These are phyloP conservation scores for Morone saxatilis DNA, from an alignment of 2,113 vertebrate species.

Conservation along the genomic window DNA sequence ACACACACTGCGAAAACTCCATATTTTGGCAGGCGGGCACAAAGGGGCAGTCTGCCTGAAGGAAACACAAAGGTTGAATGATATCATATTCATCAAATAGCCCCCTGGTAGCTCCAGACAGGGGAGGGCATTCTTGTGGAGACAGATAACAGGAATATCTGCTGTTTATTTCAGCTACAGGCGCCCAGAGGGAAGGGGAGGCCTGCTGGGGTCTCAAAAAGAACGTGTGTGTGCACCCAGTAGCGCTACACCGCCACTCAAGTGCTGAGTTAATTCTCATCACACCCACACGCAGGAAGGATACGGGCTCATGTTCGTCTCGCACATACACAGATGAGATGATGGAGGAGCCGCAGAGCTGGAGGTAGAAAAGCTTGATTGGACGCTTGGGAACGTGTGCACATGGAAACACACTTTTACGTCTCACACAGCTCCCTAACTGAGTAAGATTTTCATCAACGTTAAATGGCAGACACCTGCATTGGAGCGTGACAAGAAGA, in stretches of 20 bases:
- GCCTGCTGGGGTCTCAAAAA: conserved; percentile 23
- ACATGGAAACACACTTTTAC: conserved; percentile 7
- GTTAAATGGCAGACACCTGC: conserved; percentile 43
- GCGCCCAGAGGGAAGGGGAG: conserved; percentile 33
- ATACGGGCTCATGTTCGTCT: conserved; percentile 1
- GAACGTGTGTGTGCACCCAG: background rate
- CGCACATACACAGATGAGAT: background rate
- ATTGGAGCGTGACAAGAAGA: conserved; percentile 47
- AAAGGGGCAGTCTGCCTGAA: conserved; percentile 39
- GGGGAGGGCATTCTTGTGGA: conserved; percentile 44
- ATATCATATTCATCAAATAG: conserved; percentile 72
- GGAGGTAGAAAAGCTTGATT: background rate
- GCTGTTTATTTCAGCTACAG: conserved; percentile 55
- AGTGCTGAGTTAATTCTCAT: conserved; percentile 52
- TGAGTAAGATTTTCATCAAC: conserved; percentile 43
- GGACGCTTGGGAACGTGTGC: background rate
- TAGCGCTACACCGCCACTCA: conserved; percentile 29
- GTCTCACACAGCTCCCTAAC: conserved; percentile 5
- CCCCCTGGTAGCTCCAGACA: conserved; percentile 41
- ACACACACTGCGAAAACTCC: conserved; percentile 44
- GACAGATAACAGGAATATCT: conserved; percentile 68
- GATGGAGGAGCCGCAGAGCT: background rate
- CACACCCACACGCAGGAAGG: conserved; percentile 35
- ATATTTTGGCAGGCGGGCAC: conserved; percentile 18
- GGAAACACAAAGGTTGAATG: conserved; percentile 69